phyloP scores from a whole-genome alignment of 1,140 invertebrate genomes.

The Macrobrachium nipponense region DNA sequence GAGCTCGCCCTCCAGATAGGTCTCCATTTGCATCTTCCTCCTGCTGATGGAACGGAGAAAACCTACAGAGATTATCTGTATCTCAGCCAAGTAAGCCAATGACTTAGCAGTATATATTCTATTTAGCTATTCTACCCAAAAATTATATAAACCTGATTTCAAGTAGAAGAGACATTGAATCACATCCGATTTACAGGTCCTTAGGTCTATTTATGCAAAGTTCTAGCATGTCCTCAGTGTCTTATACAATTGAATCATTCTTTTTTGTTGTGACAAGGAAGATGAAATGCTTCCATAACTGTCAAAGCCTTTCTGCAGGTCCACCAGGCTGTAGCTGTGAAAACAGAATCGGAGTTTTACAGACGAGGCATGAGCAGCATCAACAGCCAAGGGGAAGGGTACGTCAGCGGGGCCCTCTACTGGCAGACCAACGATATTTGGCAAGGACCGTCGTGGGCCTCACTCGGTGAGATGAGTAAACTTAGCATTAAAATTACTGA shows the following conservation, averaged over 20 bases:
- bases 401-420: constrained; percentile 96
- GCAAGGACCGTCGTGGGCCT: constrained; percentile 96
- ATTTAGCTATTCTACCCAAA: no score
- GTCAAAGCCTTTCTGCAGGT: constrained; percentile 73
- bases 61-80: constrained; percentile 68
- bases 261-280: no score
- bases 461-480: constrained; percentile 79
- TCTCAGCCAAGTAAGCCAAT: constrained; percentile 68
- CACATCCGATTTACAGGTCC: no score
- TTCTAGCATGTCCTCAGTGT: no score
- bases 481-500: no score
- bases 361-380: constrained; percentile 75
- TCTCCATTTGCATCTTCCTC: constrained; percentile 74
- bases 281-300: no score
- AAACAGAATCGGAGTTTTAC: constrained; percentile 85
- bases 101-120: not conserved
- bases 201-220: no score
- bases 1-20: constrained; percentile 75
- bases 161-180: no score
- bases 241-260: no score
- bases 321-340: constrained; percentile 77
- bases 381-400: constrained; percentile 76
- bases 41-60: constrained; percentile 68
- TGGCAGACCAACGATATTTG: constrained; percentile 99
- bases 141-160: no score